Percentiles rank a stretch among this genome's conserved stretches.
Evolutionary conservation across 2,888 invertebrate genomes (phyloP).

Genomic region (Colletes collaris): DNA sequence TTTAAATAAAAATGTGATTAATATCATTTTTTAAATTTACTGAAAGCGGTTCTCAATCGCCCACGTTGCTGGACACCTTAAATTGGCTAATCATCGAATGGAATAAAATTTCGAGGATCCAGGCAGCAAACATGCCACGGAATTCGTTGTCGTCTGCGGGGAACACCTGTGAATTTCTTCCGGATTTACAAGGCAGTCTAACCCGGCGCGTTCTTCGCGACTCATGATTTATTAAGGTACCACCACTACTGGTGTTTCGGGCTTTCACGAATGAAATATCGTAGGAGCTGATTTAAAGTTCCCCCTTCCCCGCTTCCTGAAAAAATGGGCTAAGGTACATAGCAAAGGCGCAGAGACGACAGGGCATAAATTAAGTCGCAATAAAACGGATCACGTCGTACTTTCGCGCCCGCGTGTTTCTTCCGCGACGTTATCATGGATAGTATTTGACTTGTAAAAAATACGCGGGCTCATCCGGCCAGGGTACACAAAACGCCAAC

Average conservation of each 20-base stretch:
- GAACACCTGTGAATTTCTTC: slow-evolving; percentile 36
- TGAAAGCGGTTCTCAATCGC: too few species aligned
- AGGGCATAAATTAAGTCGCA: slow-evolving; percentile 61
- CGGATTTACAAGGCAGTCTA: slow-evolving; percentile 53
- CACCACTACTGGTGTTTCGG: slow-evolving; percentile 48
- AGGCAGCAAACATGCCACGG: not conserved
- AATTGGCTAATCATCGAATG: not conserved
- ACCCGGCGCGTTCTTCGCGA: slow-evolving; percentile 44
- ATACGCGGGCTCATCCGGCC: slow-evolving; percentile 11
- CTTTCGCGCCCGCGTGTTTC: slow-evolving; percentile 12
- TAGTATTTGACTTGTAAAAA: slow-evolving; percentile 30
- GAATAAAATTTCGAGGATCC: not conserved
- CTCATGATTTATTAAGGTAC: slow-evolving; percentile 63
- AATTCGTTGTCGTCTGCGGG: not conserved
- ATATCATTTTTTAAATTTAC: too few species aligned
- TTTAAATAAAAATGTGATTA: too few species aligned
- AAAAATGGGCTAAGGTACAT: slow-evolving; percentile 33
- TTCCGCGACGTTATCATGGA: slow-evolving; percentile 8
- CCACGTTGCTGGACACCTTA: too few species aligned
- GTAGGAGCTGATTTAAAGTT: slow-evolving; percentile 61
- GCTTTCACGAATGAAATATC: slow-evolving; percentile 59
- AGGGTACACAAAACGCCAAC: not conserved
- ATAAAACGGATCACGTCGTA: slow-evolving; percentile 56
- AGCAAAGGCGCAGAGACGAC: slow-evolving; percentile 41
- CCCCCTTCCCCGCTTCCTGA: not conserved